Conservation (phyloP, 2,797 vertebrate genomes). For the Coregonus suidteri region DNA sequence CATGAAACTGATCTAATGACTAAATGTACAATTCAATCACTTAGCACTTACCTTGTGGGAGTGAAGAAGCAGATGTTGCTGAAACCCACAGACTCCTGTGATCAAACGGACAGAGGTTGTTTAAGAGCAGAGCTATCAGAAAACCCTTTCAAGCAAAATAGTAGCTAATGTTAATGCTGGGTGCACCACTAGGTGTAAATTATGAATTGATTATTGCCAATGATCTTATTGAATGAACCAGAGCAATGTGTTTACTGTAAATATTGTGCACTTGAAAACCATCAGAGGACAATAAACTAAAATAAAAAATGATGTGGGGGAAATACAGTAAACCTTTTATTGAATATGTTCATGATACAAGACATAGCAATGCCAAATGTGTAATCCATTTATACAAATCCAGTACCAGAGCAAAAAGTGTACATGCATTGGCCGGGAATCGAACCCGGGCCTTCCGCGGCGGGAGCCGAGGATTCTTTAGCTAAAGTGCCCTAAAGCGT, state of each 20-base stretch:
- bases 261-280: background rate
- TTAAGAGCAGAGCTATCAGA: background rate
- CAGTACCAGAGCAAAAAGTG: background rate
- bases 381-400: too few relatives aligned
- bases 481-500: too few relatives aligned
- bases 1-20: background rate
- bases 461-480: too few relatives aligned
- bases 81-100: conserved; percentile 77
- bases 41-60: conserved; percentile 59
- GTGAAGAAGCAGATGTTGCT: conserved; percentile 82
- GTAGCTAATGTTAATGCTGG: background rate
- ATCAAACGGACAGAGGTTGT: conserved; percentile 33
- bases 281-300: background rate
- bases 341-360: too few relatives aligned
- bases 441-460: conserved; percentile 38
- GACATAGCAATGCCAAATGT: too few relatives aligned
- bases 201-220: background rate
- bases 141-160: background rate
- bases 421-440: conserved; percentile 45
- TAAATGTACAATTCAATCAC: background rate
- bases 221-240: background rate
- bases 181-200: background rate
- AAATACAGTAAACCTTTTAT: background rate
- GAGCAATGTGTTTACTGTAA: background rate
- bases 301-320: background rate